A percentile compares a stretch with the other conserved stretches of the same genome.
Evolutionary conservation across 2,888 invertebrate genomes (phyloP).

Genomic region (Drosophila planitibia): DNA sequence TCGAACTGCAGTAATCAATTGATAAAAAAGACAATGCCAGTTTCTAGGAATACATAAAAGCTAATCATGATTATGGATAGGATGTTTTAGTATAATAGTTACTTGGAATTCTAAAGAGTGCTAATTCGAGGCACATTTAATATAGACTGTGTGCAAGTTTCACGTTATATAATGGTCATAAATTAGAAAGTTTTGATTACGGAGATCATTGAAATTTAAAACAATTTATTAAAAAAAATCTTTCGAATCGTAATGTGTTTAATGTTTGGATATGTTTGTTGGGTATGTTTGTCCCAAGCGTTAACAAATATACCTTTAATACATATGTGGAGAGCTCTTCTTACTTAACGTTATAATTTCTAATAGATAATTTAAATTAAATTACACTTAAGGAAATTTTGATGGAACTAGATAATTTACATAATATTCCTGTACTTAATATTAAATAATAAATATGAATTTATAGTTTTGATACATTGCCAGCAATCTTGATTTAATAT

Average conservation of each 20-base stretch:
- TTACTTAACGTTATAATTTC: neutral
- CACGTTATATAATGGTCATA: neutral
- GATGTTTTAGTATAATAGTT: neutral
- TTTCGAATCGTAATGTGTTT: neutral
- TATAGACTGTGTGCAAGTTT: neutral
- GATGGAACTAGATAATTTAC: neutral
- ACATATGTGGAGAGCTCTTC: neutral
- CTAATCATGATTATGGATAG: neutral
- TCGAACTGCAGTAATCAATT: conserved; percentile 3
- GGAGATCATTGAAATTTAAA: neutral
- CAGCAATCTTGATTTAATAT: neutral
- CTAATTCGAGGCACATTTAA: neutral
- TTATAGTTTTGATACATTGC: neutral
- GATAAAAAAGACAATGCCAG: neutral
- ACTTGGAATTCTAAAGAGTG: neutral
- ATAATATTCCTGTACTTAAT: neutral
- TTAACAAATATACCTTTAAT: neutral
- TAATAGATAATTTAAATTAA: neutral
- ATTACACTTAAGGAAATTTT: neutral
- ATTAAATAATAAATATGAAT: neutral
- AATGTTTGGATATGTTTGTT: no score
- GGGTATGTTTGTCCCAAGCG: no score
- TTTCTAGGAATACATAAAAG: neutral
- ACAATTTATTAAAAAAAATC: neutral
- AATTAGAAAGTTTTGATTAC: neutral